Base-by-base conservation (phyloP, 2,888 invertebrate genomes). In the Ectemnius lituratus region DNA sequence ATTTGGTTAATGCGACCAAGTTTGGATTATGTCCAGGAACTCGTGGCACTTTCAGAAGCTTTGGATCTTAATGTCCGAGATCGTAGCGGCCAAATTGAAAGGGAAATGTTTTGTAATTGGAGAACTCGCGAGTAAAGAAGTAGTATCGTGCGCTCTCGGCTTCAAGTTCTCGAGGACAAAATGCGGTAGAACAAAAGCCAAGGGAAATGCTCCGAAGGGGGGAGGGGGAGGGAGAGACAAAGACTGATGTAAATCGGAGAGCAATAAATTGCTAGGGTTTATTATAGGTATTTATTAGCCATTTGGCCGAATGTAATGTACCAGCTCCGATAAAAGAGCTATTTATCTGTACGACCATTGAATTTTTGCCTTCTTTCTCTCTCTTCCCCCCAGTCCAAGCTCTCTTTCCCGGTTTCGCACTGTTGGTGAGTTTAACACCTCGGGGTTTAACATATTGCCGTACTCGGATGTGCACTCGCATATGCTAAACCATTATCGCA, bases 1-100 rank as follows among this genome's bases (percentile, higher is more conserved):
- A 76, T 76, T 76, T 61, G 49, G 58, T 79, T 80, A 70, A 70
- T 67, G 71, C 60, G 62, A 23, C 62, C 70, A 74, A 71, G 70
- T 79, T 79, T 66, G 70, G 76, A 76, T 79, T 70, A 72, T 68
- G 79, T 63, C 74, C 67, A 72, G 71, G 68, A 67, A 11, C 37
- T 37, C 28, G 56, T 46, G 76, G 62, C 37, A 11, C 37, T 37
- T 37, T 68, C 63, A 27, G 45, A 52, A 47, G 45, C 45, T 52
- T 70, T 11, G 45, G 27, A 18, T 23, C 23, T 11, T 37, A 37
- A 37, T 11, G 37, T 37, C 37, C 37, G 37, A 11, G 37, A 37
- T 37, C 37, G 37, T 11, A 37, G 11, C 37, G 37, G 5, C 37
- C 37, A 37, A 37, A 37, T 13, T 52, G 18, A 52, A 52, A n/a